A percentile compares a stretch with the other conserved stretches of the same genome.
These are phyloP conservation scores for Pachyuromys duprasi DNA, from an alignment of 2,797 vertebrate species.

Conservation along the genomic window DNA sequence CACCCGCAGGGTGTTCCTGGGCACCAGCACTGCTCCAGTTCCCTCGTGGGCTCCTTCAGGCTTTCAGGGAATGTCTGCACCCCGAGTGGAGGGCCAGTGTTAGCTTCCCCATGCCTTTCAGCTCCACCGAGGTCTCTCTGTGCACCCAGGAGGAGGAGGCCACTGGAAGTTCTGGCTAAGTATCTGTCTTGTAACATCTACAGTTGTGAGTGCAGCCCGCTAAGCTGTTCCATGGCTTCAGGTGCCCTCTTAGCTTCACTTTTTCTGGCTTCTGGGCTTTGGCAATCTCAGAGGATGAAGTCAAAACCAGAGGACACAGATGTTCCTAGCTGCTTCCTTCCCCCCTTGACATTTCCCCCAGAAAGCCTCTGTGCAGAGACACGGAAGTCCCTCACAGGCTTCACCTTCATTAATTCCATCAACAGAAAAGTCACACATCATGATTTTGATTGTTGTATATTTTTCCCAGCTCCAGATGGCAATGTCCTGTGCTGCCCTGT, in stretches of 20 bases:
- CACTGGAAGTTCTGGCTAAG: background rate
- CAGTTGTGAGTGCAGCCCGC: background rate
- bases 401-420: background rate
- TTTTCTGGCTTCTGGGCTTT: background rate
- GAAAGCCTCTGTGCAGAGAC: background rate
- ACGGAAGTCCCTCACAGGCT: background rate
- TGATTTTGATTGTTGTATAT: background rate
- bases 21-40: background rate
- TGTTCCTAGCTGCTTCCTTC: background rate
- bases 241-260: background rate
- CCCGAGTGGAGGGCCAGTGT: background rate
- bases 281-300: background rate
- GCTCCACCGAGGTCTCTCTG: background rate
- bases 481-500: rapidly evolving
- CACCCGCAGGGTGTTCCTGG: background rate
- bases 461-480: background rate
- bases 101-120: background rate
- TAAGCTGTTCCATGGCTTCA: background rate
- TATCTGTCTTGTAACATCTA: background rate
- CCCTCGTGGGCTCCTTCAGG: background rate
- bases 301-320: background rate
- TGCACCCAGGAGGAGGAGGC: background rate
- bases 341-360: background rate
- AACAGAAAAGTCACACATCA: background rate
- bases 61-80: background rate